Evolutionary conservation across 1,140 invertebrate genomes (phyloP).

Genomic region (Trichoplusia ni): DNA sequence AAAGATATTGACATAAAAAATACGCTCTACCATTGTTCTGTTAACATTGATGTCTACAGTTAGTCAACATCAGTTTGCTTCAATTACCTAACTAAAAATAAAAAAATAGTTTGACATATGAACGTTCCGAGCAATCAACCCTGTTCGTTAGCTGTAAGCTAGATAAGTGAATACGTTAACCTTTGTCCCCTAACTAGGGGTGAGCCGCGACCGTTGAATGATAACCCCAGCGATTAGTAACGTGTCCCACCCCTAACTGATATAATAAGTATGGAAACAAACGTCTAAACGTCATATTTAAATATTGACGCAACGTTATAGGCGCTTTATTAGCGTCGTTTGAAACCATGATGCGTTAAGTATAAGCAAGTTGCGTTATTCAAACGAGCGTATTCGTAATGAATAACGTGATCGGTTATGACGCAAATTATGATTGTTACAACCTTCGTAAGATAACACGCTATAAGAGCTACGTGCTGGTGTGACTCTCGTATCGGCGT

Average conservation of each 20-base stretch:
- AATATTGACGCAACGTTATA: slow-evolving; percentile 18
- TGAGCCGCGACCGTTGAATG: slow-evolving; percentile 45
- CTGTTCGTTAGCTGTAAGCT: slow-evolving; percentile 26
- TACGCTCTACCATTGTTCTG: too few relatives aligned
- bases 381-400: slow-evolving; percentile 6
- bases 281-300: slow-evolving; percentile 5
- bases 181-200: slow-evolving; percentile 46
- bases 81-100: not conserved
- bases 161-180: slow-evolving; percentile 66
- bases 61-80: not conserved
- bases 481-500: slow-evolving; percentile 34
- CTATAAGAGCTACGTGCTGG: slow-evolving; percentile 38
- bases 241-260: slow-evolving; percentile 34
- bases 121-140: slow-evolving; percentile 42
- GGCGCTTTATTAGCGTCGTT: too few relatives aligned
- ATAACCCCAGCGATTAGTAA: slow-evolving; percentile 40
- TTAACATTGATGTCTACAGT: too few relatives aligned
- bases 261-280: slow-evolving; percentile 21
- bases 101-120: slow-evolving; percentile 25
- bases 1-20: too few relatives aligned
- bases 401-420: slow-evolving; percentile 35
- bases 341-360: too few relatives aligned
- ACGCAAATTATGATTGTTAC: slow-evolving; percentile 42
- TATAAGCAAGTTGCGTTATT: not conserved
- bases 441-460: slow-evolving; percentile 35